These are phyloP conservation scores for Tiliqua scincoides DNA, from an alignment of 2,113 vertebrate genomes.

Conservation along the genomic window DNA sequence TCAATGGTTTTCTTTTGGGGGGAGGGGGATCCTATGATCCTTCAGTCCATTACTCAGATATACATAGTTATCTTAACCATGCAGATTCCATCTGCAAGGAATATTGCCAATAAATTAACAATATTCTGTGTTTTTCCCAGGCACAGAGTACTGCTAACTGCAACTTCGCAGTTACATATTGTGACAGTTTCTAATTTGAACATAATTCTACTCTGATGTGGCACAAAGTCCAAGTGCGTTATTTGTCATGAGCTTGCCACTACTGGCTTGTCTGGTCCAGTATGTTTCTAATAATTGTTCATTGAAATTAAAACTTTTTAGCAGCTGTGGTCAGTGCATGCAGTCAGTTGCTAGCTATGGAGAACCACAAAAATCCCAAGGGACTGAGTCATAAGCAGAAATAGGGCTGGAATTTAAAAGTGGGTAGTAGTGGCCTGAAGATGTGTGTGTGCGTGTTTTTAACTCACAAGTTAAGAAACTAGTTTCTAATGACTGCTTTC, in stretches of 20 bases:
- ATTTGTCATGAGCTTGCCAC: slow-evolving; percentile 19
- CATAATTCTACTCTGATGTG: slow-evolving; percentile 24
- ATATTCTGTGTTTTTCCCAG: neutral
- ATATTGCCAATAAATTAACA: neutral
- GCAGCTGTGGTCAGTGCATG: slow-evolving; percentile 26
- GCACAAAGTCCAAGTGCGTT: slow-evolving; percentile 5
- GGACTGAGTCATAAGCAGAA: neutral
- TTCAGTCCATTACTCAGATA: neutral
- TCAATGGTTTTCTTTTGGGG: slow-evolving; percentile 15
- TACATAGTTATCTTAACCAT: slow-evolving; percentile 3
- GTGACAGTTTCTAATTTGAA: slow-evolving; percentile 13
- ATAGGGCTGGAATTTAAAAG: neutral
- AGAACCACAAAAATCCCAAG: neutral
- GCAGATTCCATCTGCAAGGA: slow-evolving; percentile 8
- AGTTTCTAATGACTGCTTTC: neutral
- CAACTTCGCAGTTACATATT: neutral
- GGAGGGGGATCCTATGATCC: neutral
- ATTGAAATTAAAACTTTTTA: slow-evolving; percentile 23
- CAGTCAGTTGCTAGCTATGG: neutral
- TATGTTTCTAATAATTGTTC: slow-evolving; percentile 33
- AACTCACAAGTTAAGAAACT: neutral
- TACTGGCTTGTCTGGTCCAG: slow-evolving; percentile 10
- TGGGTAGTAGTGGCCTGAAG: neutral
- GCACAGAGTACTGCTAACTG: neutral
- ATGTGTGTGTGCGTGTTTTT: neutral